Evolutionary conservation across 1,140 invertebrate species (phyloP), one percentile per base, ranked within the genome.

Genomic region (Steinernema khuongi): DNA sequence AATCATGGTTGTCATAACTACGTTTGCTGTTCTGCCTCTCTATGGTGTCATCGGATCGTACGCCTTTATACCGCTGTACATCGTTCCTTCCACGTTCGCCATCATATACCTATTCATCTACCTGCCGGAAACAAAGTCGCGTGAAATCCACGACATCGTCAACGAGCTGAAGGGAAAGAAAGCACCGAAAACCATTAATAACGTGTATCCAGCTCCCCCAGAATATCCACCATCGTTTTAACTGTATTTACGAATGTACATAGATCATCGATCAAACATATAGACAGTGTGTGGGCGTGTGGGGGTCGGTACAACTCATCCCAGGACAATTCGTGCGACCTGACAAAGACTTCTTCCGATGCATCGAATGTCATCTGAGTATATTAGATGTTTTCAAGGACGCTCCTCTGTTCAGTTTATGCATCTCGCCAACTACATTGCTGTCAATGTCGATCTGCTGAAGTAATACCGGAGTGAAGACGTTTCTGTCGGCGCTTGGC

Each of bases 401-500:
- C n/a, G n/a, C n/a, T n/a, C n/a, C n/a, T n/a, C n/a, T n/a, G n/a
- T n/a, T n/a, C n/a, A n/a, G n/a, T n/a, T n/a, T n/a, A n/a, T n/a
- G n/a, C 90, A 91, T 80, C 88, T 97, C 30, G 90, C 95, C 1
- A 88, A 90, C 71, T 94, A 90, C 86, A 89, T 98, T 76, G 90
- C 90, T 0, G 87, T 85, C 19, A 96, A 94, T 88, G 86, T 87
- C 30, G 80, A 86, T 14, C 79, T 87, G 33, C 83, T 88, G 70
- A 91, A 92, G 81, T 82, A 89, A 1, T 96, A 92, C 80, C 90
- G 90, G 31, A 94, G 92, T 74, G 96, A 99, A 88, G 96, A 99
- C 89, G 91, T 96, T 0, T 93, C 93, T 1, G 89, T 98, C 50
- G 95, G 95, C 1, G 89, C 91, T 0, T 98, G 96, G 96, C 87